A percentile compares a stretch with the other conserved stretches of the same genome.
Conservation (phyloP, 2,113 vertebrate genomes). For the Gnathonemus longibarbis region DNA sequence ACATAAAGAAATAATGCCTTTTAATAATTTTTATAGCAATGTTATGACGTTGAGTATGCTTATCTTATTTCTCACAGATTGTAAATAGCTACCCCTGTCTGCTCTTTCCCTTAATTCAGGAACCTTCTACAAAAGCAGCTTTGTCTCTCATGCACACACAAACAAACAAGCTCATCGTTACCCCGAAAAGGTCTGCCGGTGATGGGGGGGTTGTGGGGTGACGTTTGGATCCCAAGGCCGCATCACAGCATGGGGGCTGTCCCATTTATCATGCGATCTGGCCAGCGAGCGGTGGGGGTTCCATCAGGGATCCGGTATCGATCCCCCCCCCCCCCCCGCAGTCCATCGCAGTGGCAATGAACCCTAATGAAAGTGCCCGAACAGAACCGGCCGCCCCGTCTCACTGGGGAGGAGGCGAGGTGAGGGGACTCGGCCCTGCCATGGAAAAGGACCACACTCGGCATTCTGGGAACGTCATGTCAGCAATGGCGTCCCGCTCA, state of each 20-base stretch:
- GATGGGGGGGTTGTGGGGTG: constrained; percentile 43
- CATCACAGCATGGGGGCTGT: constrained; percentile 81
- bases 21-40: not conserved
- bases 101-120: not conserved
- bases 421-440: not conserved
- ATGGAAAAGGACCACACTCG: not conserved
- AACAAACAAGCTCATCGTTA: not conserved
- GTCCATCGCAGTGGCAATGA: constrained; percentile 78
- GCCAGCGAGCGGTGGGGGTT: constrained; percentile 85
- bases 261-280: constrained; percentile 99
- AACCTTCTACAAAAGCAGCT: not conserved
- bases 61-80: not conserved
- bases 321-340: constrained; percentile 71
- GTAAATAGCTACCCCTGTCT: not conserved
- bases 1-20: not conserved
- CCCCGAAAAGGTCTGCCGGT: constrained; percentile 22
- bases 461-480: not conserved
- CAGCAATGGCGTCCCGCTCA: not conserved
- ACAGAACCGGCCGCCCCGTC: constrained; percentile 44
- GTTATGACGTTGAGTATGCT: not conserved
- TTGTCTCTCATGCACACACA: not conserved
- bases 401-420: not conserved
- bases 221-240: constrained; percentile 63
- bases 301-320: constrained; percentile 99
- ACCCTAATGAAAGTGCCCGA: constrained; percentile 95